Evolutionary conservation across 2,113 vertebrate genomes (phyloP).

Genomic region (Hydrolagus affinis): DNA sequence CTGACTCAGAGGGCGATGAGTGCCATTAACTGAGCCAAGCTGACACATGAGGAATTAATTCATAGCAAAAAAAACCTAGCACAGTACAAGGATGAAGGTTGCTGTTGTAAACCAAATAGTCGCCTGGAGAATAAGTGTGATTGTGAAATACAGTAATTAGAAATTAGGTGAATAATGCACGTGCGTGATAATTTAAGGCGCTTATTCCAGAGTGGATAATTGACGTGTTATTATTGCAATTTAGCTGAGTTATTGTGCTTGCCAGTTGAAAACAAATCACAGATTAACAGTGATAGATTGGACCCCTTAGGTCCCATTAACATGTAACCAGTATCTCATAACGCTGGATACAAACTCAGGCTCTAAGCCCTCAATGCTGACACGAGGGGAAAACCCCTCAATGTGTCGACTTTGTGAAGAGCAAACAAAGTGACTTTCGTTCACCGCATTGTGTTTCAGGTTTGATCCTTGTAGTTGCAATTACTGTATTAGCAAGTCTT

Average conservation of each 20-base stretch:
- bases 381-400: too few species aligned
- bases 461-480: too few species aligned
- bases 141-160: slow-evolving; percentile 1
- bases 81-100: too few species aligned
- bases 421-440: too few species aligned
- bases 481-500: too few species aligned
- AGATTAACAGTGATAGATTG: slow-evolving; percentile 17
- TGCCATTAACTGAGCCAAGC: too few species aligned
- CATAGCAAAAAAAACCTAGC: too few species aligned
- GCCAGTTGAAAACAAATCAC: slow-evolving; percentile 11
- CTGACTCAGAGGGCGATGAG: too few species aligned
- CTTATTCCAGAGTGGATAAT: not conserved
- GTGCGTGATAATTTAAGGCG: not conserved
- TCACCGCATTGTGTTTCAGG: too few species aligned
- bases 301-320: slow-evolving; percentile 6
- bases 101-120: not conserved
- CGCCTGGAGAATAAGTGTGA: not conserved
- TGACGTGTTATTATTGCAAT: slow-evolving; percentile 7
- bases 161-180: not conserved
- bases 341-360: not conserved
- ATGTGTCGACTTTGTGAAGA: too few species aligned
- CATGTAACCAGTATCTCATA: not conserved
- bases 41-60: too few species aligned
- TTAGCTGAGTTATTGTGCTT: slow-evolving; percentile 15
- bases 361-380: too few species aligned